Base-by-base conservation (phyloP, 2,113 vertebrate species). In the Pangasianodon hypophthalmus region DNA sequence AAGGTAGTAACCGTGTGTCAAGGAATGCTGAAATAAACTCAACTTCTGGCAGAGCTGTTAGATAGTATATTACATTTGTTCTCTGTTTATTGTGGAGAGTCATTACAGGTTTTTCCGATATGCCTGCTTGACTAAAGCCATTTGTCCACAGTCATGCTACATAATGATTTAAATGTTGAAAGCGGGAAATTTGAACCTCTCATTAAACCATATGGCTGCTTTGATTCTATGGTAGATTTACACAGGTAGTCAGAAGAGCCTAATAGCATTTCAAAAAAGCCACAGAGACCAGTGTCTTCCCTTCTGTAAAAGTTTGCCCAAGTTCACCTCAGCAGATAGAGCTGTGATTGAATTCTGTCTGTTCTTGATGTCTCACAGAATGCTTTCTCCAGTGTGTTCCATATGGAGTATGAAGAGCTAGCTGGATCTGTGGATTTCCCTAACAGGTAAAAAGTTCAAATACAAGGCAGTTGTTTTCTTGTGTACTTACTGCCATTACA, bases 301-400 rank as follows among this genome's bases (percentile, higher is more conserved):
- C 37, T 60, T 54, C 24, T 37, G 29, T n/a, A 46, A 91, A 92
- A 88, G 29, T 0, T 21, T 1, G 14, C 75, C 82, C 79, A 24
- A 14, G 91, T 92, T 73, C 87, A 67, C 85, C 44, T 85, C 67
- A 54, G 79, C 21, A 79, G 52, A 62, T 16, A 80, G 21, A 29
- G 69, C 29, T 56, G 75, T 86, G 10, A 71, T 73, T 75, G 67
- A 67, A 77, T 71, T 71, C 29, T 86, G 64, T 71, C 48, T 86
- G n/a, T 90, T 52, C 86, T 73, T 32, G 85, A 29, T 93, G 26
- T 91, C 69, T 96, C 95, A 58, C 95, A 99, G 98, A 97, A 99
- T 93, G 97, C 97, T 46, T 99, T 99, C 95, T 98, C 98, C 92
- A 97, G 97, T 71, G 97, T 99, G 88, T 99, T 99, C 94, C 97